phyloP scores from a whole-genome alignment of 2,888 invertebrate species.

The Microchrysa polita region DNA sequence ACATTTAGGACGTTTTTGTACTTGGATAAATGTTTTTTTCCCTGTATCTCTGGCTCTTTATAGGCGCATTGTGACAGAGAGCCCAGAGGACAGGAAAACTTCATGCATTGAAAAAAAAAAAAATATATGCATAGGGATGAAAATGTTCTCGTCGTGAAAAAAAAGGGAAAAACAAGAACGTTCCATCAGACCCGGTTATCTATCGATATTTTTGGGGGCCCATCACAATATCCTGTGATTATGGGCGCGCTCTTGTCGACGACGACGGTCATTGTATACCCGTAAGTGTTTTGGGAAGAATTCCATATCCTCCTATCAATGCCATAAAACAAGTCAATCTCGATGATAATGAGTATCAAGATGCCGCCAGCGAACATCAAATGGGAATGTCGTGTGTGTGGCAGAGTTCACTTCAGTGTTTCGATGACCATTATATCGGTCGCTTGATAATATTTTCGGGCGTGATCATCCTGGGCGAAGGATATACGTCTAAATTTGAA shows the following conservation, averaged over 20 bases:
- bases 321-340: slow-evolving; percentile 50
- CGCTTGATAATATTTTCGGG: not conserved
- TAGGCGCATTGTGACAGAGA: too few species aligned
- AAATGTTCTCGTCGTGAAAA: not conserved
- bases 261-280: not conserved
- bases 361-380: slow-evolving; percentile 38
- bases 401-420: not conserved
- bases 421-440: not conserved
- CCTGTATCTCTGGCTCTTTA: too few species aligned
- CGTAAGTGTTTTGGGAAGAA: slow-evolving; percentile 29
- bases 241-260: slow-evolving; percentile 19
- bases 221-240: slow-evolving; percentile 33
- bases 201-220: slow-evolving; percentile 22
- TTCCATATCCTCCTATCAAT: slow-evolving; percentile 46
- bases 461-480: not conserved
- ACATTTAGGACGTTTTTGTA: too few species aligned
- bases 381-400: slow-evolving; percentile 17
- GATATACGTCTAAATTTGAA: not conserved
- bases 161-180: not conserved
- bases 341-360: slow-evolving; percentile 46
- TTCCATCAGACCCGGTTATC: slow-evolving; percentile 20
- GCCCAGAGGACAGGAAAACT: too few species aligned
- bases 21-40: too few species aligned
- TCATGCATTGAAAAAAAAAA: not conserved
- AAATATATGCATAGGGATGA: not conserved